Percentiles rank a stretch among this genome's conserved stretches.
phyloP scores from a whole-genome alignment of 2,797 vertebrate genomes.

The Adelosebastes latens region DNA sequence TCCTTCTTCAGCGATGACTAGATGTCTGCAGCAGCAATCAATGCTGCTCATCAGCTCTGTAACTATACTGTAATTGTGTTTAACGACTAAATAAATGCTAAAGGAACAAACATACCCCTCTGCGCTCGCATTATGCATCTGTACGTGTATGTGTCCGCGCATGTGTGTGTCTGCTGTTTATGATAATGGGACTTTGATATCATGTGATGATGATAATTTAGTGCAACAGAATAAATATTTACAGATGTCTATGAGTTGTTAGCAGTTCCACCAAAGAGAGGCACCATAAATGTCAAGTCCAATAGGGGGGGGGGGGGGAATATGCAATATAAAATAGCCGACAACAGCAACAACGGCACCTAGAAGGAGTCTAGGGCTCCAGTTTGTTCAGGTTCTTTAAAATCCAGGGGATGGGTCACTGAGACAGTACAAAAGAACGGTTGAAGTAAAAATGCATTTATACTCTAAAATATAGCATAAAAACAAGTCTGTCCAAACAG shows the following conservation, averaged over 20 bases:
- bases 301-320: not conserved
- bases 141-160: not conserved
- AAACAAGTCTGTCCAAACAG: too few relatives aligned
- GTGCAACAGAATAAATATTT: not conserved
- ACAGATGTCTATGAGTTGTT: not conserved
- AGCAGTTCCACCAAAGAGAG: not conserved
- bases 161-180: constrained; percentile 1
- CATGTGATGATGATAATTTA: not conserved
- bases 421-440: too few relatives aligned
- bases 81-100: constrained; percentile 40
- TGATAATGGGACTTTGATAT: not conserved
- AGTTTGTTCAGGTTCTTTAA: too few relatives aligned
- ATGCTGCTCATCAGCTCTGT: constrained; percentile 22
- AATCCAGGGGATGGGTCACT: too few relatives aligned
- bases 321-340: not conserved
- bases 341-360: too few relatives aligned
- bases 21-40: constrained; percentile 55
- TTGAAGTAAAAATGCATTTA: too few relatives aligned
- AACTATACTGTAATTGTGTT: constrained; percentile 29
- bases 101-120: constrained; percentile 30
- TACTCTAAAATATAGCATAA: too few relatives aligned
- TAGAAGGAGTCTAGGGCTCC: too few relatives aligned
- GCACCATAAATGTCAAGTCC: not conserved
- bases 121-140: not conserved
- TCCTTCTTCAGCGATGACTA: constrained; percentile 31